phyloP scores from a whole-genome alignment of 2,113 vertebrate species.

The Amazona vittata region DNA sequence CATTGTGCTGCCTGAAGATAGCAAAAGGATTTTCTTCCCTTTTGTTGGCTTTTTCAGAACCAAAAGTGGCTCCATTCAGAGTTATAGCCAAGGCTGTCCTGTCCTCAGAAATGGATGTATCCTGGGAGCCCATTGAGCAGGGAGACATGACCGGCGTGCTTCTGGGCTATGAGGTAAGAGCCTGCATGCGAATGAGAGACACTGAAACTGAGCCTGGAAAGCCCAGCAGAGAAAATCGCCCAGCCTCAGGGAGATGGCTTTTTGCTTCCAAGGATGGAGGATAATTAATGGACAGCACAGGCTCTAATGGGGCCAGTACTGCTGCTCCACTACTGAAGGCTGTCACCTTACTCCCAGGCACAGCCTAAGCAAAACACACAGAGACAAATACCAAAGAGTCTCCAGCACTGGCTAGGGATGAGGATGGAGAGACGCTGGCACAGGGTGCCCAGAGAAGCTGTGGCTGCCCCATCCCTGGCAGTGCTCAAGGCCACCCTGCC shows the following conservation, averaged over 20 bases:
- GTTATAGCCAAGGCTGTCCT: conserved; percentile 84
- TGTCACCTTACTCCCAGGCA: not conserved
- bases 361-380: fast-evolving
- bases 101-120: conserved; percentile 91
- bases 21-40: not conserved
- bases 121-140: conserved; percentile 88
- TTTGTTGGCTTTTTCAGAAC: conserved; percentile 78
- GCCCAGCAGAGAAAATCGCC: not conserved
- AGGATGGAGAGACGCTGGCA: not conserved
- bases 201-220: not conserved
- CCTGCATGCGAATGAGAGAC: not conserved
- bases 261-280: not conserved
- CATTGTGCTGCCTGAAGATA: not conserved
- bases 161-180: conserved; percentile 89
- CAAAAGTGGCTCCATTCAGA: conserved; percentile 83
- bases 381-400: not conserved
- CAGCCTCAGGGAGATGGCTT: not conserved
- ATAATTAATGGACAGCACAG: not conserved
- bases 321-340: not conserved
- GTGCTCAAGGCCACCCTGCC: not conserved
- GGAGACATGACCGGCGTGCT: conserved; percentile 84
- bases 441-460: not conserved
- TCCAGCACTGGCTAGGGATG: not conserved
- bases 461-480: not conserved
- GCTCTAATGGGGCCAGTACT: not conserved